Percentiles rank a stretch among this genome's conserved stretches.
These are phyloP conservation scores for Malachius bipustulatus DNA, from an alignment of 2,888 invertebrate genomes.

Conservation along the genomic window DNA sequence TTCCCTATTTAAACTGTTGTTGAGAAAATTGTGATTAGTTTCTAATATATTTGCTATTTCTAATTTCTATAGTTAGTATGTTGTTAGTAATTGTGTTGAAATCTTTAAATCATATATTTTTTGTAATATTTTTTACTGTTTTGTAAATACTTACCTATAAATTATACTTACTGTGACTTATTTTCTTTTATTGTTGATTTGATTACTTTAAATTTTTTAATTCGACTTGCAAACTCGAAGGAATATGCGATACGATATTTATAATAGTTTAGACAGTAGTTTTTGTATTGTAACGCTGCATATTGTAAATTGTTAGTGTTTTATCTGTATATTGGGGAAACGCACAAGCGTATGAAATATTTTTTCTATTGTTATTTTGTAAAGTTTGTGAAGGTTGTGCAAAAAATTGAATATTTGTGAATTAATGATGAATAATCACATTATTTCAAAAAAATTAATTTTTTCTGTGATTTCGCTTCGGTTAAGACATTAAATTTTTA, in stretches of 20 bases:
- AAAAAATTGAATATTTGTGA: slow-evolving; percentile 23
- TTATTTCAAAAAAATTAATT: slow-evolving; percentile 23
- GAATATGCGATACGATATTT: background rate
- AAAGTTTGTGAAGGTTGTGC: slow-evolving; percentile 30
- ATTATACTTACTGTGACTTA: too few species aligned
- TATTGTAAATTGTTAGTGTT: slow-evolving; percentile 18
- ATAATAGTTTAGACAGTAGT: slow-evolving; percentile 15
- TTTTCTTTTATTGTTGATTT: slow-evolving; percentile 9
- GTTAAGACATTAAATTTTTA: slow-evolving; percentile 16
- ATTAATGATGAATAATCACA: slow-evolving; percentile 30
- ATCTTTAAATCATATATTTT: background rate
- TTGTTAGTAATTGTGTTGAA: background rate
- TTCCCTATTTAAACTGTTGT: too few species aligned
- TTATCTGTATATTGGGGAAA: slow-evolving; percentile 37
- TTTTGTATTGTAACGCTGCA: slow-evolving; percentile 21
- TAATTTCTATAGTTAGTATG: slow-evolving; percentile 2
- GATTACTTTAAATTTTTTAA: slow-evolving; percentile 11
- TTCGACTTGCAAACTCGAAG: background rate
- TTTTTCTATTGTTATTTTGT: slow-evolving; percentile 33
- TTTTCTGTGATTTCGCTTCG: slow-evolving; percentile 26
- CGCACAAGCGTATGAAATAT: slow-evolving; percentile 24
- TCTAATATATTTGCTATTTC: background rate
- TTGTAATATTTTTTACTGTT: slow-evolving; percentile 16
- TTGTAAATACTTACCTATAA: too few species aligned
- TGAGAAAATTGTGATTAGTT: too few species aligned